Evolutionary conservation across 2,888 invertebrate species (phyloP), one percentile per base, ranked within the genome.

Genomic region (Orchesellides sinensis): DNA sequence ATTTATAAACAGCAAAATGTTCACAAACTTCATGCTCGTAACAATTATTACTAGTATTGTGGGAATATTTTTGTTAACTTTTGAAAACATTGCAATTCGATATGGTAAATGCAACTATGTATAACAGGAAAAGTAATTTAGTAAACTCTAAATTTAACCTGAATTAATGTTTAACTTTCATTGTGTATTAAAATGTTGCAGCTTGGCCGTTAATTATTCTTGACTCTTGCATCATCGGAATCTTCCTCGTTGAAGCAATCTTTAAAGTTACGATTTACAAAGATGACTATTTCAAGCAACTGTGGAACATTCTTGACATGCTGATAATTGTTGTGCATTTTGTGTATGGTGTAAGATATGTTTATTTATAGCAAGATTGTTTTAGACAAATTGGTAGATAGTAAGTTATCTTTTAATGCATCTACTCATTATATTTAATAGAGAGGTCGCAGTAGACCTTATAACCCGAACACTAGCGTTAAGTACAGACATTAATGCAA

Each of bases 161-260:
- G 32, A 32, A 32, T 32, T 32, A n/a, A n/a, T n/a, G n/a, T 21
- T 40, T 69, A 17, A 27, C 23, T 56, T 32, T 5, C 35, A 19
- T 21, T 12, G 2, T 45, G 2, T 8, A 25, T 56, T 35, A 12
- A 32, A 4, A 1, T 29, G 21, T 73, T 80, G 2, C 49, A 87
- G 87, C 74, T 0, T 86, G 73, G 68, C 75, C 83, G 1, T 40
- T 87, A 1, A 59, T 84, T n/a, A 61, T 87, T 0, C 8, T 85
- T 79, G 87, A 87, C 35, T 68, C 84, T 8, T 81, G 85, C 21
- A 85, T 87, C 14, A 86, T 87, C 29, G 86, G 85, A 10, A 82
- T 87, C 17, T 87, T 87, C 59, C 56, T 87, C 10, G 84, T 85
- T 19, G 87, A 87, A 82, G 87, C 87, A 1, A 66, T 74, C 4